Conservation (phyloP, 2,888 invertebrate genomes). For the Megastigmus dorsalis region DNA sequence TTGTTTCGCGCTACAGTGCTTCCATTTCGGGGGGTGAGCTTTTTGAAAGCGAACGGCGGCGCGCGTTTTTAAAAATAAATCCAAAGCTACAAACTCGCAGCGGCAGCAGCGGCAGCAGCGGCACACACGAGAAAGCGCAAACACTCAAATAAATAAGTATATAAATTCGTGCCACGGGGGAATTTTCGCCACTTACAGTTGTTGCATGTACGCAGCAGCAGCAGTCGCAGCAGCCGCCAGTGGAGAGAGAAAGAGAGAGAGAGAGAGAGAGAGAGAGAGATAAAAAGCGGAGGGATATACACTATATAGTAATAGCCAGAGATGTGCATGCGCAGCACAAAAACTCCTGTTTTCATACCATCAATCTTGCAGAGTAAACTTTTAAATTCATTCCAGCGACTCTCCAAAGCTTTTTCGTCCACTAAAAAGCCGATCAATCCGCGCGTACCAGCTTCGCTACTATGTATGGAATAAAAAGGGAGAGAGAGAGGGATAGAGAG, state of each 20-base stretch:
- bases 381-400: constrained; percentile 26
- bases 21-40: not conserved
- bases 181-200: constrained; percentile 6
- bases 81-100: too few relatives aligned
- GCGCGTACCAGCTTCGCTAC: too few relatives aligned
- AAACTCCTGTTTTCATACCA: not conserved
- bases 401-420: constrained; percentile 2
- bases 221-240: too few relatives aligned
- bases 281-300: too few relatives aligned
- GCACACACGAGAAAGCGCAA: too few relatives aligned
- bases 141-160: constrained; percentile 17
- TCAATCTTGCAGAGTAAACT: constrained; percentile 40
- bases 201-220: too few relatives aligned
- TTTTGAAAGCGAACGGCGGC: not conserved
- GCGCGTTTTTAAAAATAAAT: not conserved
- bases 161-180: not conserved
- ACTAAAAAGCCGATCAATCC: too few relatives aligned
- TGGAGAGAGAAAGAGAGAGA: too few relatives aligned
- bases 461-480: not conserved
- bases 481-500: not conserved
- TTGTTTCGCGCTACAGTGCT: not conserved
- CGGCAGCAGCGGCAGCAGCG: too few relatives aligned
- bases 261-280: too few relatives aligned
- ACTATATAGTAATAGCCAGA: too few relatives aligned
- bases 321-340: not conserved